Conservation (phyloP, 2,888 invertebrate species). For the Microctonus hyperodae region DNA sequence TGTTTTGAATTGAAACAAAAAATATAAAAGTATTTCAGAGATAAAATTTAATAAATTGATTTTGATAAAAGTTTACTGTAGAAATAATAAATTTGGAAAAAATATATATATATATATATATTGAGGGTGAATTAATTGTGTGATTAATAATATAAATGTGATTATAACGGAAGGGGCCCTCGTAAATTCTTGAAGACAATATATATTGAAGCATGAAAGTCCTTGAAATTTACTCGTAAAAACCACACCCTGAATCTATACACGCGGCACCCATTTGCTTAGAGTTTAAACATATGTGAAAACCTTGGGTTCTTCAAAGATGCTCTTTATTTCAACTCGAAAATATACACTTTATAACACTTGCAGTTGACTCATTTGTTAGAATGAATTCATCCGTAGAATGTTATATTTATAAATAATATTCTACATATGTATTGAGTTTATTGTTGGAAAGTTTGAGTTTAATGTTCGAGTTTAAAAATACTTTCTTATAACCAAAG, state of each 20-base stretch:
- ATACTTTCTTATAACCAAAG: neutral
- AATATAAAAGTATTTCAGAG: neutral
- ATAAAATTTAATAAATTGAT: neutral
- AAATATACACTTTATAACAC: neutral
- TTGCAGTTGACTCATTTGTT: neutral
- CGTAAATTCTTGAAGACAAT: neutral
- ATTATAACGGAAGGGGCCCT: neutral
- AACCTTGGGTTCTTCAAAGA: neutral
- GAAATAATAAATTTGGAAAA: neutral
- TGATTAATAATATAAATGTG: neutral
- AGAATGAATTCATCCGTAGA: neutral
- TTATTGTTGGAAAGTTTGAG: neutral
- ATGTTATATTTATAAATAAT: too few relatives aligned
- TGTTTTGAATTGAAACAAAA: neutral
- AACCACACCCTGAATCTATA: slow-evolving; percentile 19
- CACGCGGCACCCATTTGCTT: neutral
- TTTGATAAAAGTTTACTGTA: neutral
- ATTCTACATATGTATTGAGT: too few relatives aligned
- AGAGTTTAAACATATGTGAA: neutral
- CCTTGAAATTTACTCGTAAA: slow-evolving; percentile 9
- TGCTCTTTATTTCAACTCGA: neutral
- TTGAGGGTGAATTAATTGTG: neutral
- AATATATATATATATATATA: neutral
- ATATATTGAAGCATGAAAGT: neutral
- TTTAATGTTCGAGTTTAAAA: neutral